A percentile compares a stretch with the other conserved stretches of the same genome.
These are phyloP conservation scores for Molanna angustata DNA, from an alignment of 2,888 invertebrate species.

Conservation along the genomic window DNA sequence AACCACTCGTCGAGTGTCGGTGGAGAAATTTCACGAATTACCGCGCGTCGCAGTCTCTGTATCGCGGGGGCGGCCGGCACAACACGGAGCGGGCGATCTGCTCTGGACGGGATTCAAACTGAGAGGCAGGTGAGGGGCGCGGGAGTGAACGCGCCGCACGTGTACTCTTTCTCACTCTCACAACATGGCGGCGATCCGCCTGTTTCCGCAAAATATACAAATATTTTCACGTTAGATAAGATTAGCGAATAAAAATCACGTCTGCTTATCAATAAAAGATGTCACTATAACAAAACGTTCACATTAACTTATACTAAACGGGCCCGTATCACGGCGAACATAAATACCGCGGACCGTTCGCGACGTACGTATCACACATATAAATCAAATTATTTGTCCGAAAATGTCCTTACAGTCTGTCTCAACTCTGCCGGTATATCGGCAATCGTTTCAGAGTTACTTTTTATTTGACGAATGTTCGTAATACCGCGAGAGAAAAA, in stretches of 20 bases:
- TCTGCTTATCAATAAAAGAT: background rate
- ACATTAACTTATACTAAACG: too few species aligned
- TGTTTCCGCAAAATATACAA: conserved; percentile 29
- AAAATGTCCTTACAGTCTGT: background rate
- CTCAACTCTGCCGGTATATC: too few species aligned
- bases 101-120: too few species aligned
- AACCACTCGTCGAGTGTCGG: conserved; percentile 8
- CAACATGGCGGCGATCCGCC: conserved; percentile 32
- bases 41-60: conserved; percentile 21
- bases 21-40: conserved; percentile 15
- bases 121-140: conserved; percentile 45
- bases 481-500: background rate
- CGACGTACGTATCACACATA: conserved; percentile 15
- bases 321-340: background rate
- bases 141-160: conserved; percentile 37
- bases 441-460: too few species aligned
- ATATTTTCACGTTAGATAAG: conserved; percentile 9
- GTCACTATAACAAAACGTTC: background rate
- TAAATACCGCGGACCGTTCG: conserved; percentile 10
- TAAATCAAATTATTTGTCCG: conserved; percentile 11
- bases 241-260: background rate
- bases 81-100: conserved; percentile 40
- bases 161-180: conserved; percentile 32
- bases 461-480: too few species aligned
- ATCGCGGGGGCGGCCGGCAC: conserved; percentile 48